Evolutionary conservation across 2,113 vertebrate genomes (phyloP).

Genomic region (Benitochromis conjunctus): DNA sequence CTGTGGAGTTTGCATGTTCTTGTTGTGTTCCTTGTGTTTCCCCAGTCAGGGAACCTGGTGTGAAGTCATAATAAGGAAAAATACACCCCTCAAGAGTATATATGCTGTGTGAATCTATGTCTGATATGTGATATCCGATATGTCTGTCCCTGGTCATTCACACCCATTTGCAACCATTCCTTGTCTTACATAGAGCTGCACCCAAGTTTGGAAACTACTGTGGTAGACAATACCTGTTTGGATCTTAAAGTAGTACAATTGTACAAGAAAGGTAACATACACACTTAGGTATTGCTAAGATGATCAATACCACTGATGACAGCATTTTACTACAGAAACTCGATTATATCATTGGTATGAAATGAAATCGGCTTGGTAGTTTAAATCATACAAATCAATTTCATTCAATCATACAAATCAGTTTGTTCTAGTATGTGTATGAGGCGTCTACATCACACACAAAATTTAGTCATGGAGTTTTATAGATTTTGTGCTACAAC

Average conservation of each 20-base stretch:
- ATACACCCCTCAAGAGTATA: not conserved
- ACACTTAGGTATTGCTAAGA: not conserved
- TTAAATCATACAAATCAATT: not conserved
- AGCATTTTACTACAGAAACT: not conserved
- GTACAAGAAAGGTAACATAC: not conserved
- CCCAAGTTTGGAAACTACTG: not conserved
- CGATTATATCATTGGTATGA: not conserved
- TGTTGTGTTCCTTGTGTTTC: not conserved
- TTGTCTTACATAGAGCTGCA: not conserved
- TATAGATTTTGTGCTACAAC: not conserved
- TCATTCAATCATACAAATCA: too few relatives aligned
- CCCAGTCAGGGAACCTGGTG: not conserved
- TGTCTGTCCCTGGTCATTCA: not conserved
- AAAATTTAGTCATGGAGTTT: not conserved
- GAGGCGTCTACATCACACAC: not conserved
- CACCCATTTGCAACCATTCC: not conserved
- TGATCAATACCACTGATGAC: not conserved
- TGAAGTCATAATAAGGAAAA: not conserved
- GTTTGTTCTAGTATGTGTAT: fast-evolving
- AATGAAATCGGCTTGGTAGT: fast-evolving
- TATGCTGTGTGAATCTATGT: not conserved
- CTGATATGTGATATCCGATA: not conserved
- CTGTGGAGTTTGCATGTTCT: not conserved
- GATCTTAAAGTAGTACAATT: not conserved
- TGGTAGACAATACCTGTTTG: not conserved